Conservation (phyloP, 2,888 invertebrate genomes). For the Lagria hirta region DNA sequence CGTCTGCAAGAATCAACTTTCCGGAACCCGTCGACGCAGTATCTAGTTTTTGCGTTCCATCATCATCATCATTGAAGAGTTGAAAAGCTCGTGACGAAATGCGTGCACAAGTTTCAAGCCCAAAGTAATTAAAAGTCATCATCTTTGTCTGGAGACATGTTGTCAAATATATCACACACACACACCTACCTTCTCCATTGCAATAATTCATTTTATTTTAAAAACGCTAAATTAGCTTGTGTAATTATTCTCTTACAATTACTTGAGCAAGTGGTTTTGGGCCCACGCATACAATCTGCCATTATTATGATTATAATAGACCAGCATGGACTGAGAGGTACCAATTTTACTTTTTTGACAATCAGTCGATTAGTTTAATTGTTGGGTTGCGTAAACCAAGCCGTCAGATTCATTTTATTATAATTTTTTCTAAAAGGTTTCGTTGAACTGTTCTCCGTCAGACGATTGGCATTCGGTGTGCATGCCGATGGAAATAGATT, state of each 20-base stretch:
- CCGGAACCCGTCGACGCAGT: slow-evolving; percentile 41
- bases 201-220: slow-evolving; percentile 37
- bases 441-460: slow-evolving; percentile 5
- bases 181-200: too few relatives aligned
- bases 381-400: background rate
- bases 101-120: slow-evolving; percentile 2
- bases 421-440: too few relatives aligned
- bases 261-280: slow-evolving; percentile 24
- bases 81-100: slow-evolving; percentile 13
- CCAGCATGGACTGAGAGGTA: slow-evolving; percentile 2
- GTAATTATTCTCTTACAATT: slow-evolving; percentile 41
- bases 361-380: background rate
- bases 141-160: slow-evolving; percentile 17
- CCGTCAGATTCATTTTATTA: too few relatives aligned
- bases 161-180: slow-evolving; percentile 33
- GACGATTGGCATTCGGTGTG: slow-evolving; percentile 13
- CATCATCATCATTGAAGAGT: slow-evolving; percentile 28
- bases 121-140: slow-evolving; percentile 23
- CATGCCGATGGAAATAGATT: slow-evolving; percentile 9
- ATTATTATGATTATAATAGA: slow-evolving; percentile 16
- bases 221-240: slow-evolving; percentile 41
- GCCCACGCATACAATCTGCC: slow-evolving; percentile 21
- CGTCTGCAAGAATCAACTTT: too few relatives aligned
- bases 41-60: slow-evolving; percentile 46
- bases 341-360: slow-evolving; percentile 1